Conservation (phyloP, 2,888 invertebrate species). For the Himalopsyche anomala region DNA sequence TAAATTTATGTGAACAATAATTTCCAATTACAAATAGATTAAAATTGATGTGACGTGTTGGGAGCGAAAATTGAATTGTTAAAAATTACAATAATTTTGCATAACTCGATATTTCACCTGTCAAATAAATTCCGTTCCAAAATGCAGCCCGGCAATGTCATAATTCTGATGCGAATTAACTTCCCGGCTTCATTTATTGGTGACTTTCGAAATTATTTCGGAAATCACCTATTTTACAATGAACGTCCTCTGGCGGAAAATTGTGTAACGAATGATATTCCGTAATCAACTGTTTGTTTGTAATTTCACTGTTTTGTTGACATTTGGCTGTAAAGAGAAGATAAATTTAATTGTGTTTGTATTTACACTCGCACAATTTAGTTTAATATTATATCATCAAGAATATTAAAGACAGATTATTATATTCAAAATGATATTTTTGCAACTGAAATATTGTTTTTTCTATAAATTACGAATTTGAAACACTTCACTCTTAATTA, state of each 20-base stretch:
- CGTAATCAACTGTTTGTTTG: background rate
- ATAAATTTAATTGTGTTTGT: no score
- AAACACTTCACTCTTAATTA: no score
- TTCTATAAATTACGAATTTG: no score
- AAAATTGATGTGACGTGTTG: background rate
- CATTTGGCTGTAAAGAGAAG: background rate
- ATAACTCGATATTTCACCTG: background rate
- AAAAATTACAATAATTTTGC: constrained; percentile 4
- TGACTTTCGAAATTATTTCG: background rate
- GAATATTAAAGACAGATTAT: no score
- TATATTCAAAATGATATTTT: no score
- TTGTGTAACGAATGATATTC: background rate
- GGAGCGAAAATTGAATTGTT: background rate
- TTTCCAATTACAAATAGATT: background rate
- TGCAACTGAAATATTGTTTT: no score
- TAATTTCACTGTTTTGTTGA: constrained; percentile 3
- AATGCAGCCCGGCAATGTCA: background rate
- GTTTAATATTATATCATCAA: no score
- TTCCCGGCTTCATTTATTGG: background rate
- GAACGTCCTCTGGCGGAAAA: no score
- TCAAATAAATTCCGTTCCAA: background rate
- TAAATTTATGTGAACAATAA: background rate
- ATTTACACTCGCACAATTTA: no score
- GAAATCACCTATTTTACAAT: background rate
- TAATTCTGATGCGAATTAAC: background rate